A percentile compares a stretch with the other conserved stretches of the same genome.
phyloP scores from a whole-genome alignment of 2,113 vertebrate genomes.

The Cyanoderma ruficeps region DNA sequence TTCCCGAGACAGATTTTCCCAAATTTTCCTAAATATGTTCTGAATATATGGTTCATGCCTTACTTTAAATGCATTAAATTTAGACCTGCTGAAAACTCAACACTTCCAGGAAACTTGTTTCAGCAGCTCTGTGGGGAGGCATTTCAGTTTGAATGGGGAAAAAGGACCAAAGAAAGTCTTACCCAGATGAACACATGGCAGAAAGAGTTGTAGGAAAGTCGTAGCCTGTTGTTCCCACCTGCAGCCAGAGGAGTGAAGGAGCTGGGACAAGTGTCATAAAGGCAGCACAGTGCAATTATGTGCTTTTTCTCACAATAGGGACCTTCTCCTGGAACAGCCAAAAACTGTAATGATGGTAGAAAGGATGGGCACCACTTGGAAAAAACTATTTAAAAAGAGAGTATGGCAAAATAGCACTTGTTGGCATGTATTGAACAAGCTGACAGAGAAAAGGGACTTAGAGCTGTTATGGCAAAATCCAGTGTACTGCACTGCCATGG shows the following conservation, averaged over 20 bases:
- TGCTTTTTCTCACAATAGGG: accelerated
- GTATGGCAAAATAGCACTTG: background rate
- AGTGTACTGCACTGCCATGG: background rate
- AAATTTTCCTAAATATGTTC: background rate
- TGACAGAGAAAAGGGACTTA: background rate
- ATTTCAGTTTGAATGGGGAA: background rate
- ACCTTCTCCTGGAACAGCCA: background rate
- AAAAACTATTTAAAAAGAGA: background rate
- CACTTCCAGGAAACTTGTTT: background rate
- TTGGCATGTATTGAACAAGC: background rate
- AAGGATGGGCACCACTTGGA: background rate
- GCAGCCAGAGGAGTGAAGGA: background rate
- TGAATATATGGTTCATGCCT: background rate
- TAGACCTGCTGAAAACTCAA: background rate
- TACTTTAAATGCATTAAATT: background rate
- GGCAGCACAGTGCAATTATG: accelerated
- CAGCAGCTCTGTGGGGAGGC: background rate
- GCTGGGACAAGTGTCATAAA: accelerated
- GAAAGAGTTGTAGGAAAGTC: background rate
- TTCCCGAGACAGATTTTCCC: background rate
- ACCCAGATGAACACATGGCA: background rate
- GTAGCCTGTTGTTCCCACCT: accelerated
- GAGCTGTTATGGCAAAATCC: background rate
- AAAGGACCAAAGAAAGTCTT: background rate
- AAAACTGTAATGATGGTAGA: background rate